phyloP scores from a whole-genome alignment of 2,113 vertebrate species.

The Apaloderma vittatum region DNA sequence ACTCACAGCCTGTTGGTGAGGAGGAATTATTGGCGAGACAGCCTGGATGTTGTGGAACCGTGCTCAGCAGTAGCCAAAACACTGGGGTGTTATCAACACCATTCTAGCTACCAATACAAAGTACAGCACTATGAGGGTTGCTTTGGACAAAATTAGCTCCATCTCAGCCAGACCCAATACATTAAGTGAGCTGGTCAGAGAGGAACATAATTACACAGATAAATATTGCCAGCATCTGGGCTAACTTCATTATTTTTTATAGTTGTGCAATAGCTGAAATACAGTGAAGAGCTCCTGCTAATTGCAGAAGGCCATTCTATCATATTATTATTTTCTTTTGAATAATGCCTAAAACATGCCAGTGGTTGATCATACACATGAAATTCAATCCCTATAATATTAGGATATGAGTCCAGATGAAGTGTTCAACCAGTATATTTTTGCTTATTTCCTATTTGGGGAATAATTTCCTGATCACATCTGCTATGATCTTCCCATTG shows the following conservation, averaged over 20 bases:
- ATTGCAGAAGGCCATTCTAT: background rate
- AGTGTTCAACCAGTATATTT: background rate
- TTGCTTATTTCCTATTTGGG: background rate
- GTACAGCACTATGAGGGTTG: background rate
- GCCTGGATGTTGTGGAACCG: too few relatives aligned
- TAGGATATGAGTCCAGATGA: background rate
- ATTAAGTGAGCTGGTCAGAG: background rate
- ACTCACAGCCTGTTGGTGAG: background rate
- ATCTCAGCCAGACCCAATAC: background rate
- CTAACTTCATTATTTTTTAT: background rate
- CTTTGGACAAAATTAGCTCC: background rate
- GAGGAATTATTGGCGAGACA: background rate
- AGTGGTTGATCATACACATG: background rate
- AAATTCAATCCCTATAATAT: background rate
- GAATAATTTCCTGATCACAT: background rate
- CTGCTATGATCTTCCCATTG: background rate
- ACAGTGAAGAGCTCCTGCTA: background rate
- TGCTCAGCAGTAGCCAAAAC: background rate
- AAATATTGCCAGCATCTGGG: background rate
- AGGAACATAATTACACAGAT: background rate
- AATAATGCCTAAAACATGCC: background rate
- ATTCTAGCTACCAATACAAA: background rate
- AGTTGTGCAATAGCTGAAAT: background rate
- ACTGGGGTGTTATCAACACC: background rate
- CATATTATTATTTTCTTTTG: background rate